Conservation (phyloP, 2,888 invertebrate genomes). For the Netelia melanura region DNA sequence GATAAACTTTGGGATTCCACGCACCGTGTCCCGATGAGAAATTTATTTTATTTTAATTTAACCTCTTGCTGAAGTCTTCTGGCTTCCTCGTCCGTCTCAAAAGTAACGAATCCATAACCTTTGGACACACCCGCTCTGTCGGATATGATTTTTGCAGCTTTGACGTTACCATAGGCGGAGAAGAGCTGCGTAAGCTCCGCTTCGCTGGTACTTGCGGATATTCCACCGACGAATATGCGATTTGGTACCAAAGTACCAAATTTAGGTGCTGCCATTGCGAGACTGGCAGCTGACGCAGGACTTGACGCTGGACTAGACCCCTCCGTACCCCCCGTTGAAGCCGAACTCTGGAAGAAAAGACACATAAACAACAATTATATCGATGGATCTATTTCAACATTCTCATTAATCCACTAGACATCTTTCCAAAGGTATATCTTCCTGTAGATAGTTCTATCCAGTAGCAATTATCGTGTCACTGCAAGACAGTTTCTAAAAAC, state of each 20-base stretch:
- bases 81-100: conserved; percentile 95
- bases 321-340: conserved; percentile 83
- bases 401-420: no score
- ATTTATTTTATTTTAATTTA: conserved; percentile 68
- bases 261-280: conserved; percentile 84
- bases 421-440: no score
- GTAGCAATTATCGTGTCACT: no score
- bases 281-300: conserved; percentile 82
- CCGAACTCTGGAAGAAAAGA: conserved; percentile 77
- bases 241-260: conserved; percentile 95
- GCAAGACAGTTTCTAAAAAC: no score
- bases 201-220: conserved; percentile 96
- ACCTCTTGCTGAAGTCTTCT: conserved; percentile 90
- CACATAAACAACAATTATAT: not conserved
- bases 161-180: conserved; percentile 95
- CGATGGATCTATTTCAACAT: not conserved
- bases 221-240: conserved; percentile 98
- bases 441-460: no score
- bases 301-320: conserved; percentile 84
- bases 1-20: no score
- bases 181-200: conserved; percentile 96
- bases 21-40: no score
- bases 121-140: conserved; percentile 98
- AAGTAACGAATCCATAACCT: conserved; percentile 95
- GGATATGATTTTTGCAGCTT: conserved; percentile 97